A percentile compares a stretch with the other conserved stretches of the same genome.
These are phyloP conservation scores for Octodon degus DNA, from an alignment of 2,113 vertebrate genomes.

Conservation along the genomic window DNA sequence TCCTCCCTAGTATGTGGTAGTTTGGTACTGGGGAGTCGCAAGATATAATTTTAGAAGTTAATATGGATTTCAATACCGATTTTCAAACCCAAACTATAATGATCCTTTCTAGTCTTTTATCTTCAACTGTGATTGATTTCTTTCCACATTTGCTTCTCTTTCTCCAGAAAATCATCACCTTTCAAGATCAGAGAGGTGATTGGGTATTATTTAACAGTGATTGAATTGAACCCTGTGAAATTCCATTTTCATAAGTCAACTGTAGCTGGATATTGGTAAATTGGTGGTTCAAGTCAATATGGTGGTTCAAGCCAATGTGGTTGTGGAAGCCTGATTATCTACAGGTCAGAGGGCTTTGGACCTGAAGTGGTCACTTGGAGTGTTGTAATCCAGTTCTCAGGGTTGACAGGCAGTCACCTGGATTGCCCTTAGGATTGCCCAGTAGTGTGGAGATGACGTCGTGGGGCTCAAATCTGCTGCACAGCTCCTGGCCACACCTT, in stretches of 20 bases:
- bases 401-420: background rate
- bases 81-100: background rate
- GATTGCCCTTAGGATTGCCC: background rate
- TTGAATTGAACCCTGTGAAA: background rate
- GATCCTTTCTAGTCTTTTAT: background rate
- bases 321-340: background rate
- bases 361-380: background rate
- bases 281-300: background rate
- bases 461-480: too few species aligned
- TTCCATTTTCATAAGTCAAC: background rate
- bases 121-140: background rate
- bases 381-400: background rate
- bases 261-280: background rate
- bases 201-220: background rate
- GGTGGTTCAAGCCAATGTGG: background rate
- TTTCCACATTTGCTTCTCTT: background rate
- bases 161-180: background rate
- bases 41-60: background rate
- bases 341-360: background rate
- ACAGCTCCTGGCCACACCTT: background rate
- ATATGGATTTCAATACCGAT: background rate
- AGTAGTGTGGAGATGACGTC: background rate
- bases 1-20: background rate
- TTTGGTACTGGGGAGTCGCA: background rate
- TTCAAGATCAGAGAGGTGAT: background rate